Conservation (phyloP, 2,113 vertebrate genomes). For the Leucoraja erinaceus region DNA sequence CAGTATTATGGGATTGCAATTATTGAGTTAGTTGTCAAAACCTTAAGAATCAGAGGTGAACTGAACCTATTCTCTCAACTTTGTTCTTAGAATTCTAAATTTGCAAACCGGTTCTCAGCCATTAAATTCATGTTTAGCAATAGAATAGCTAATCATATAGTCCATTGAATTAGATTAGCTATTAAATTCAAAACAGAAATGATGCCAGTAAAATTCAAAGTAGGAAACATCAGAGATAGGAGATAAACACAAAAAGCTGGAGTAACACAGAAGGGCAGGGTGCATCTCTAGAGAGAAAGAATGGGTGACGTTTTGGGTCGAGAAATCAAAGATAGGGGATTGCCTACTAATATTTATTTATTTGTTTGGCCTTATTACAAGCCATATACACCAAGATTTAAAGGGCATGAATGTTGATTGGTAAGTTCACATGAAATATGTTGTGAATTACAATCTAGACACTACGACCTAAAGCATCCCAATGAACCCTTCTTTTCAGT, state of each 20-base stretch:
- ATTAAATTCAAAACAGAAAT: neutral
- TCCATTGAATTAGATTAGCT: neutral
- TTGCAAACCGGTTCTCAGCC: neutral
- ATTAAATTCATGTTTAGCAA: neutral
- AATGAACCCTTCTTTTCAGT: neutral
- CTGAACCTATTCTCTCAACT: neutral
- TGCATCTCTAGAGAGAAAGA: too few species aligned
- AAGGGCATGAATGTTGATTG: neutral
- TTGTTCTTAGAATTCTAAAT: neutral
- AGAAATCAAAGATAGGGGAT: neutral
- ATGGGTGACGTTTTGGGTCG: too few species aligned
- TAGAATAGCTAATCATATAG: neutral
- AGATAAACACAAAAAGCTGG: too few species aligned
- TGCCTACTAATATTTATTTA: neutral
- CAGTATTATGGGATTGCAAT: neutral
- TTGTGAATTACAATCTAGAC: neutral
- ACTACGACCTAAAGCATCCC: neutral
- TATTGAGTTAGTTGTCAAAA: neutral
- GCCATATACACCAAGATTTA: neutral
- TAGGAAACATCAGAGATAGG: neutral
- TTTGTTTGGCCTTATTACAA: neutral
- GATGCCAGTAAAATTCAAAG: neutral
- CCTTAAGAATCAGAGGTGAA: neutral
- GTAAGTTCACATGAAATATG: neutral
- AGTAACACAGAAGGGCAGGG: too few species aligned